These are phyloP conservation scores for Drosophila arizonae DNA, from an alignment of 1,140 invertebrate genomes.

Conservation along the genomic window DNA sequence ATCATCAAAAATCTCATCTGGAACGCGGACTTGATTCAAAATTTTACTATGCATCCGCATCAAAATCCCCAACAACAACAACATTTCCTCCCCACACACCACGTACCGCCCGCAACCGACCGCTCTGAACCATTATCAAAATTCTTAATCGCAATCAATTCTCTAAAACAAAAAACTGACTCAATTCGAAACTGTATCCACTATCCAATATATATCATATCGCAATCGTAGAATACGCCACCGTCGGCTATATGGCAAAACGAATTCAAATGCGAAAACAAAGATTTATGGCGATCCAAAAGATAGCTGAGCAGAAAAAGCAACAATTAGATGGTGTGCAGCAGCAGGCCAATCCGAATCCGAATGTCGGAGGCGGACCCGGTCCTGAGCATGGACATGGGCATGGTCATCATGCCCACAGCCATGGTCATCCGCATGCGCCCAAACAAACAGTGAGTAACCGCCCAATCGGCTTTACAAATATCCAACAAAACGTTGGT, in stretches of 20 bases:
- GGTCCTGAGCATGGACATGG: slow-evolving; percentile 83
- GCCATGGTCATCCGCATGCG: slow-evolving; percentile 83
- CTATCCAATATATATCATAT: slow-evolving; percentile 59
- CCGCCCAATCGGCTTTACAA: slow-evolving; percentile 83
- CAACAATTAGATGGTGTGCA: slow-evolving; percentile 87
- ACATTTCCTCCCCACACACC: slow-evolving; percentile 10
- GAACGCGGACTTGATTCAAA: slow-evolving; percentile 46
- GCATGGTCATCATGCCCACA: slow-evolving; percentile 83
- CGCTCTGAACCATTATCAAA: slow-evolving; percentile 31
- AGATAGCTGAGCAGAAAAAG: slow-evolving; percentile 95
- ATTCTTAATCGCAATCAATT: slow-evolving; percentile 29
- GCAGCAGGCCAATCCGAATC: slow-evolving; percentile 84
- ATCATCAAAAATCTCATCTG: slow-evolving; percentile 44
- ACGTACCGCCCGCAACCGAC: slow-evolving; percentile 39
- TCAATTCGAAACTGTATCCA: slow-evolving; percentile 62
- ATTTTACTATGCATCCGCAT: slow-evolving; percentile 45
- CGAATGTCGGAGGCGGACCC: slow-evolving; percentile 75
- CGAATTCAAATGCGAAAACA: slow-evolving; percentile 97
- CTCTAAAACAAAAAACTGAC: slow-evolving; percentile 47
- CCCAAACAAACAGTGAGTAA: slow-evolving; percentile 83
- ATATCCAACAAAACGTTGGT: slow-evolving; percentile 83
- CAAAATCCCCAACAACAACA: slow-evolving; percentile 3
- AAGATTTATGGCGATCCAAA: slow-evolving; percentile 92
- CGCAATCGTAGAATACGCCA: slow-evolving; percentile 92
- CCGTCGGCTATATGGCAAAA: slow-evolving; percentile 97